Evolutionary conservation across 1,140 invertebrate genomes (phyloP), one percentile per base, ranked within the genome.

Genomic region (Lucilia cuprina): DNA sequence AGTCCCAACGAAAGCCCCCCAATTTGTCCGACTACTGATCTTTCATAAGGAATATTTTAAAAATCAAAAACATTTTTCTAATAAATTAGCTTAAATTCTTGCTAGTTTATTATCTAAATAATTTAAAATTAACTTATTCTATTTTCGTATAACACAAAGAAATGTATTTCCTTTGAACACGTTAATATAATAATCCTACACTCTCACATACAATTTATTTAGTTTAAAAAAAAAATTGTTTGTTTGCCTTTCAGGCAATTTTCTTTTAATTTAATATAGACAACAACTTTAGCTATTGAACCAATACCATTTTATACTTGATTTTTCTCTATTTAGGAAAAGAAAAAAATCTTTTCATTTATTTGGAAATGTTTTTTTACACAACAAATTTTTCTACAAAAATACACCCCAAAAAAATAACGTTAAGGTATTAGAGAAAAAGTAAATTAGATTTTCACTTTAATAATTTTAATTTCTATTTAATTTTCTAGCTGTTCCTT

Each of bases 401-500:
- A 41, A 41, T 60, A 60, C 1, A 17, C 13, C n/a, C 65, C 25
- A 30, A 21, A 12, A 70, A 70, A 70, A n/a, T n/a, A 55, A 19
- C 0, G 65, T 21, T 10, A 70, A 21, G 7, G 21, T 14, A 60
- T 60, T 60, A n/a, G 55, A 60, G 14, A 70, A 70, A 70, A 70
- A 70, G 65, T 21, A 70, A 70, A 70, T 70, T 70, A 70, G 65
- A 70, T 70, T 70, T 70, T 70, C 65, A 70, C 65, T 70, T 70
- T 21, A 70, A 70, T 21, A 70, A 19, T 70, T 70, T 70, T 70
- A 70, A 70, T 70, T 10, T 21, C 7, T 21, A 21, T 21, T 10
- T n/a, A n/a, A 21, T n/a, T 70, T 25, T 25, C 7, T 21, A 21
- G 19, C 21, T 25, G 5, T 25, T 70, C 13, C n/a, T 60, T 60